Conservation (phyloP, 2,113 vertebrate species). For the Phodopus roborovskii region DNA sequence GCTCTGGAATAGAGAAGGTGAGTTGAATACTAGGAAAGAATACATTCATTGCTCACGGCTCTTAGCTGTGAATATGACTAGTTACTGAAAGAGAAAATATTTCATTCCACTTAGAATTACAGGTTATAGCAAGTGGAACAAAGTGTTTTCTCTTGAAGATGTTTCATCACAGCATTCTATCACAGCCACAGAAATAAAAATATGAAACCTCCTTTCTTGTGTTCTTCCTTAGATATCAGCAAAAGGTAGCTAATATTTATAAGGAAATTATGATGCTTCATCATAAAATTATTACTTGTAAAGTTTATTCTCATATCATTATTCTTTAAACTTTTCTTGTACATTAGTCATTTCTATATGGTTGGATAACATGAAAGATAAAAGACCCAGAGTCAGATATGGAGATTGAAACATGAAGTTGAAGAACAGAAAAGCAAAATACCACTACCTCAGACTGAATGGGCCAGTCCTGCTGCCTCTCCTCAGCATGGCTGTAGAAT, state of each 20-base stretch:
- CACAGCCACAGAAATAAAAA: neutral
- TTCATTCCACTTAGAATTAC: neutral
- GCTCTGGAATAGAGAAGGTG: neutral
- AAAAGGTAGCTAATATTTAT: slow-evolving; percentile 21
- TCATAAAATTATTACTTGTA: neutral
- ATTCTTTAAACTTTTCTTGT: neutral
- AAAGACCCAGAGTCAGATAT: too few species aligned
- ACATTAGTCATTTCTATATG: neutral
- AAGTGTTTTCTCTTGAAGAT: neutral
- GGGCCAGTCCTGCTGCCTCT: too few species aligned
- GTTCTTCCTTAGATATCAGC: neutral
- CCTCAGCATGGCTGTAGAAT: too few species aligned
- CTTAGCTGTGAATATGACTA: neutral
- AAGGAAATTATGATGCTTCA: neutral
- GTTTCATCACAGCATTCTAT: neutral
- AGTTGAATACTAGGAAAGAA: neutral
- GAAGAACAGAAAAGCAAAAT: too few species aligned
- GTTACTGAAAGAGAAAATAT: neutral
- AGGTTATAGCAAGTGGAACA: neutral
- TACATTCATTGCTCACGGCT: neutral
- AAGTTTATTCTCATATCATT: neutral
- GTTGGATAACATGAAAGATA: neutral
- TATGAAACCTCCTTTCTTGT: neutral
- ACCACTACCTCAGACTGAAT: too few species aligned
- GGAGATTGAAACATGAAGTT: too few species aligned